These are phyloP conservation scores for Danio aesculapii DNA, from an alignment of 2,797 vertebrate species.

Conservation along the genomic window DNA sequence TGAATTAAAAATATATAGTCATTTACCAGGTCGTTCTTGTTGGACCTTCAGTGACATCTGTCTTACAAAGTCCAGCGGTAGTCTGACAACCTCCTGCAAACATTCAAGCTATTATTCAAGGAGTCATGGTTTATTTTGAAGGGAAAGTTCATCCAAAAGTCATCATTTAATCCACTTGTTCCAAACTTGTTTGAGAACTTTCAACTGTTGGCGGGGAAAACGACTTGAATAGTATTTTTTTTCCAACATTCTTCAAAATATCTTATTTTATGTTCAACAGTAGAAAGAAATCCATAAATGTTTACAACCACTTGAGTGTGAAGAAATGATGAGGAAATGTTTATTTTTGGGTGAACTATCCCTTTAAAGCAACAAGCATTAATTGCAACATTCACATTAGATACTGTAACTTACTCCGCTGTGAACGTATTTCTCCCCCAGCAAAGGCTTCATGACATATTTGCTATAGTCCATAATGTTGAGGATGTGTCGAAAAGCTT, in stretches of 20 bases:
- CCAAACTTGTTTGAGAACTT: too few species aligned
- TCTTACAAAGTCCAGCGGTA: constrained; percentile 94
- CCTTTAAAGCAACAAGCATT: background rate
- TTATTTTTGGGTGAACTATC: too few species aligned
- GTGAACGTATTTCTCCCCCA: constrained; percentile 94
- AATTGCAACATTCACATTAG: background rate
- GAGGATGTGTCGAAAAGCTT: constrained; percentile 92
- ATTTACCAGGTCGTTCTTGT: constrained; percentile 91
- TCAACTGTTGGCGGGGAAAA: too few species aligned
- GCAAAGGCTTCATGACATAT: constrained; percentile 94
- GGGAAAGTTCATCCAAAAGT: too few species aligned
- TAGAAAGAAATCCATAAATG: too few species aligned
- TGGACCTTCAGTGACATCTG: constrained; percentile 95
- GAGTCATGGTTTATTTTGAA: background rate
- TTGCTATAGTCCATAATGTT: constrained; percentile 95
- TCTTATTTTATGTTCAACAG: too few species aligned
- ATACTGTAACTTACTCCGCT: constrained; percentile 84
- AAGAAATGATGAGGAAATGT: too few species aligned
- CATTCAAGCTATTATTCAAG: constrained; percentile 12
- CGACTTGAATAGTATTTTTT: too few species aligned
- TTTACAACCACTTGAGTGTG: too few species aligned
- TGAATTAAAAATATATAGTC: constrained; percentile 34
- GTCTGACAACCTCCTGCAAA: constrained; percentile 90
- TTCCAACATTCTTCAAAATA: too few species aligned
- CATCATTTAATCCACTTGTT: too few species aligned